A percentile compares a stretch with the other conserved stretches of the same genome.
Conservation (phyloP, 1,140 invertebrate species). For the Eumaeus atala region DNA sequence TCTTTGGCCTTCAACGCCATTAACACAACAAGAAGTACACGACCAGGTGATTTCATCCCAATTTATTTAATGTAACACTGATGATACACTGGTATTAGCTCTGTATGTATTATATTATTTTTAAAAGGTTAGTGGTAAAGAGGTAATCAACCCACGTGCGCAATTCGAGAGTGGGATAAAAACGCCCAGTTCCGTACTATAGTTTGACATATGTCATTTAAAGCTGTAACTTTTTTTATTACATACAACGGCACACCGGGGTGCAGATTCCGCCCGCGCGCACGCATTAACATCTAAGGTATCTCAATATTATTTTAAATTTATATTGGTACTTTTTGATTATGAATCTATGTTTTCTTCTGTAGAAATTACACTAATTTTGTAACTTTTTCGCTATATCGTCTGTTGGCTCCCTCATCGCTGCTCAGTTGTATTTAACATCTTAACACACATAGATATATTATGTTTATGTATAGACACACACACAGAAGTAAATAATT, state of each 20-base stretch:
- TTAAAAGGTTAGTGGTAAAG: conserved; percentile 14
- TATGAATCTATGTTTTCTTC: conserved; percentile 75
- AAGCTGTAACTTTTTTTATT: conserved; percentile 25
- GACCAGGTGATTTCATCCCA: not conserved
- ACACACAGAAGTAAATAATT: conserved; percentile 51
- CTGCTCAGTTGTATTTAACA: conserved; percentile 55
- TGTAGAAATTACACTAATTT: conserved; percentile 78
- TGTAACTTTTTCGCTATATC: conserved; percentile 43
- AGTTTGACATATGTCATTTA: conserved; percentile 27
- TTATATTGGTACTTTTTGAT: conserved; percentile 81
- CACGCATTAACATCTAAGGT: conserved; percentile 66
- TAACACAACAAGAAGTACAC: conserved; percentile 1
- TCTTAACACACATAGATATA: conserved; percentile 62
- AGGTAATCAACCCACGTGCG: conserved; percentile 1
- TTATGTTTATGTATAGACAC: conserved; percentile 58
- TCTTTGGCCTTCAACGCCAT: conserved; percentile 12
- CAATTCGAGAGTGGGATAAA: not conserved
- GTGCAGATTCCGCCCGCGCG: conserved; percentile 46
- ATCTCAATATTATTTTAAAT: conserved; percentile 67
- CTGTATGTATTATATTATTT: too few relatives aligned
- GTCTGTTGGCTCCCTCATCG: conserved; percentile 61
- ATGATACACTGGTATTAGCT: too few relatives aligned
- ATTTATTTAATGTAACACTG: too few relatives aligned
- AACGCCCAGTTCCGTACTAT: conserved; percentile 5
- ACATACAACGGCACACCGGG: conserved; percentile 33